Conservation (phyloP, 2,888 invertebrate species). For the Pasiphila rectangulata region DNA sequence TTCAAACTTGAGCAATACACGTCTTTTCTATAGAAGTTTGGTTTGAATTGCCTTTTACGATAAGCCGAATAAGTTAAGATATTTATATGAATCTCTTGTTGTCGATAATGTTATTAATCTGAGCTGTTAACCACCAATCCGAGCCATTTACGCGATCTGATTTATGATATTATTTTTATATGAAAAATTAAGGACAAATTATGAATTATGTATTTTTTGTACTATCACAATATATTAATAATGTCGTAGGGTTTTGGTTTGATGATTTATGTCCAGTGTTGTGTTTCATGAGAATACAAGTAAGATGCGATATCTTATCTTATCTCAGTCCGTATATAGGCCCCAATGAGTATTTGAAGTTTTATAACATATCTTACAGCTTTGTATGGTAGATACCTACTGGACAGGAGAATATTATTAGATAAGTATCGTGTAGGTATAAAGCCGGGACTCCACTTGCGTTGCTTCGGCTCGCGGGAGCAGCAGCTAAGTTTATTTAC, state of each 20-base stretch:
- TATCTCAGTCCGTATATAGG: background rate
- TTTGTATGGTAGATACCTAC: background rate
- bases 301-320: too few species aligned
- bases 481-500: too few species aligned
- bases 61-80: background rate
- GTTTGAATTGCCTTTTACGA: background rate
- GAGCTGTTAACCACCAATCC: constrained; percentile 56
- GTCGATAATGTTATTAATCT: constrained; percentile 34
- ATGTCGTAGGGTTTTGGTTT: constrained; percentile 1
- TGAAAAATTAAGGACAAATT: constrained; percentile 4
- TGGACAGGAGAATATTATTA: background rate
- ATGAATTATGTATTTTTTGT: constrained; percentile 10
- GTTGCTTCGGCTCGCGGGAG: too few species aligned
- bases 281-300: background rate
- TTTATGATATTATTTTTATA: constrained; percentile 34
- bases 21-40: background rate
- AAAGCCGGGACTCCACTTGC: too few species aligned
- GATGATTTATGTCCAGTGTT: constrained; percentile 4
- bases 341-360: background rate
- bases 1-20: too few species aligned
- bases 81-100: constrained; percentile 45
- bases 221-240: constrained; percentile 2
- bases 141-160: constrained; percentile 64
- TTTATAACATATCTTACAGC: background rate
- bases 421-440: background rate